These are phyloP conservation scores for Phaethon lepturus DNA, from an alignment of 2,113 vertebrate genomes.

Conservation along the genomic window DNA sequence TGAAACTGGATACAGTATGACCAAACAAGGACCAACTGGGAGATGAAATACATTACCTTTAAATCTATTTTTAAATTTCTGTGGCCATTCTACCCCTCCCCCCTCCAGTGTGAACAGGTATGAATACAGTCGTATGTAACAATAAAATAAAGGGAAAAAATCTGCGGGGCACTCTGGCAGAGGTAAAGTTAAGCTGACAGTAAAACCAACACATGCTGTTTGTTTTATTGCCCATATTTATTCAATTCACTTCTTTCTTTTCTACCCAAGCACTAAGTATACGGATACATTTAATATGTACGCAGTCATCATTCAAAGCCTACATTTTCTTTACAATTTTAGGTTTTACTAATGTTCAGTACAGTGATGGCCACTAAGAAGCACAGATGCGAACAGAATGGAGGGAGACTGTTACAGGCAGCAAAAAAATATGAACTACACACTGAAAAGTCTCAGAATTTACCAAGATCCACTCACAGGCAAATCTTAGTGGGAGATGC, in stretches of 20 bases:
- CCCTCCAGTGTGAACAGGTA: background rate
- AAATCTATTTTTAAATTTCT: background rate
- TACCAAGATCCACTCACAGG: background rate
- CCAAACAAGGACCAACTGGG: background rate
- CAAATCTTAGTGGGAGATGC: background rate
- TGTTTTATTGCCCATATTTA: background rate
- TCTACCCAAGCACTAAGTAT: background rate
- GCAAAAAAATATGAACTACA: background rate
- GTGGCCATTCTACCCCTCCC: background rate
- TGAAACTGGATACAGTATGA: background rate
- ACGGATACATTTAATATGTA: background rate
- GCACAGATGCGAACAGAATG: background rate
- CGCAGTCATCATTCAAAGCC: background rate
- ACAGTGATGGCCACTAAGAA: background rate
- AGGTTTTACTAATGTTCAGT: background rate
- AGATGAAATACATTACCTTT: background rate
- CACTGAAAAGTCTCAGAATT: background rate
- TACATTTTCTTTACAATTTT: background rate
- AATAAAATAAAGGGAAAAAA: background rate
- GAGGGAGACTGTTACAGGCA: background rate
- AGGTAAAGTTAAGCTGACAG: background rate
- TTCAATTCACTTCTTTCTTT: background rate
- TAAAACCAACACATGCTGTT: background rate
- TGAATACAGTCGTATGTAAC: background rate
- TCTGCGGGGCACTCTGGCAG: background rate